These are phyloP conservation scores for Clarias laeviceps DNA, from an alignment of 2,797 vertebrate genomes.

Conservation along the genomic window DNA sequence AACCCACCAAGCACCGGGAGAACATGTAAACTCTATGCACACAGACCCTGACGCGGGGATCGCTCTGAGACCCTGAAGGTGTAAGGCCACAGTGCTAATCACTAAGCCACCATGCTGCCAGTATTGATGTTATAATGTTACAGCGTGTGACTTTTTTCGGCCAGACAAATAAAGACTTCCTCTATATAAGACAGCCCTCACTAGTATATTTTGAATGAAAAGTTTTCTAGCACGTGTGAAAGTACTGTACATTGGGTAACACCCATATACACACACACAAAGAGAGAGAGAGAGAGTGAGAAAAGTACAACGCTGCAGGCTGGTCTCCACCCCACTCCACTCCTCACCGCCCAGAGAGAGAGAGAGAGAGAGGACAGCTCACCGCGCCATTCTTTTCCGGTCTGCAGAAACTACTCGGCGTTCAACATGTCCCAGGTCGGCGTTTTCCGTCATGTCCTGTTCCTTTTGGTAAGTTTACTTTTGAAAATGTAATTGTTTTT, in stretches of 20 bases:
- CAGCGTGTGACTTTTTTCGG: no score
- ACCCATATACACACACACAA: neutral
- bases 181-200: neutral
- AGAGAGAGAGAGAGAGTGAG: neutral
- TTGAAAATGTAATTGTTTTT: neutral
- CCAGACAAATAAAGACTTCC: no score
- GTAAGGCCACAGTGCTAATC: no score
- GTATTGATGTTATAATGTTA: no score
- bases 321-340: neutral
- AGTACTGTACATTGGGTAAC: neutral
- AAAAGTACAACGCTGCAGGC: neutral
- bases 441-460: conserved; percentile 12
- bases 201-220: neutral
- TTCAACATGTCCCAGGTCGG: conserved; percentile 39
- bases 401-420: conserved; percentile 1
- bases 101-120: no score
- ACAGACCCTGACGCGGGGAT: no score
- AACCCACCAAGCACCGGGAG: no score
- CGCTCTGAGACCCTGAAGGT: no score
- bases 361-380: neutral
- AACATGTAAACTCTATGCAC: no score
- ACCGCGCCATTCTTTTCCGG: conserved; percentile 17
- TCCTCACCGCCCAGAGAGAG: neutral
- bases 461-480: conserved; percentile 47
- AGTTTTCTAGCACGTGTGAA: no score